Base-by-base conservation (phyloP, 2,888 invertebrate genomes). In the Hemicrepidius hirtus region DNA sequence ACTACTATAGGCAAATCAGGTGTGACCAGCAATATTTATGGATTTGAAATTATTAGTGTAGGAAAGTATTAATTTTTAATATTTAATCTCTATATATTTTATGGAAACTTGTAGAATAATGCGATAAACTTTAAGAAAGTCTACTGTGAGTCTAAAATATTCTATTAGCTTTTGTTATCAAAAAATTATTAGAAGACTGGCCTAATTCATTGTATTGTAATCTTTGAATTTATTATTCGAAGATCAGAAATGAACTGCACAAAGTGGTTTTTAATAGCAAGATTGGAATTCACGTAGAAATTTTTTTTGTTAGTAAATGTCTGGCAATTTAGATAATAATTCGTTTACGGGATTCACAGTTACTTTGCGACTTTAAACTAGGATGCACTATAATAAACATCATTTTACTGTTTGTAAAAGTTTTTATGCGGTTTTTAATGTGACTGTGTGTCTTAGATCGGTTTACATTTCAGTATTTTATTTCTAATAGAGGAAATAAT, bases 311-410 rank as follows among this genome's bases (percentile, higher is more conserved):
- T 41, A 41, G 41, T 1, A 41, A 41, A 41, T 5, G 1, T 13
- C 41, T 41, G 13, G 13, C 12, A 41, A 24, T 24, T 32, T 40
- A 40, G 6, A 13, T 40, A 40, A 13, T 13, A 6, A 40, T 40
- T 40, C 41, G 13, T 41, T n/a, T 41, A 4, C 13, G 3, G 4
- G 41, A 7, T 13, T 41, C 41, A 41, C 41, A 41, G 41, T 16
- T 16, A 7, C 16, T 41, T 13, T 41, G 13, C n/a, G n/a, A n/a
- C 6, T 41, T 2, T 41, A 13, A 41, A 13, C 13, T 41, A 41
- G n/a, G 41, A n/a, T 41, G 16, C n/a, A 41, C 41, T 41, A 41
- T 41, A n/a, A n/a, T n/a, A 13, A 16, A 41, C 41, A 41, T 41
- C 16, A 7, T 13, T n/a, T 41, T 41, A 16, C 41, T 16, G 13